Evolutionary conservation across 2,113 vertebrate genomes (phyloP).

Genomic region (Hyaena hyaena): DNA sequence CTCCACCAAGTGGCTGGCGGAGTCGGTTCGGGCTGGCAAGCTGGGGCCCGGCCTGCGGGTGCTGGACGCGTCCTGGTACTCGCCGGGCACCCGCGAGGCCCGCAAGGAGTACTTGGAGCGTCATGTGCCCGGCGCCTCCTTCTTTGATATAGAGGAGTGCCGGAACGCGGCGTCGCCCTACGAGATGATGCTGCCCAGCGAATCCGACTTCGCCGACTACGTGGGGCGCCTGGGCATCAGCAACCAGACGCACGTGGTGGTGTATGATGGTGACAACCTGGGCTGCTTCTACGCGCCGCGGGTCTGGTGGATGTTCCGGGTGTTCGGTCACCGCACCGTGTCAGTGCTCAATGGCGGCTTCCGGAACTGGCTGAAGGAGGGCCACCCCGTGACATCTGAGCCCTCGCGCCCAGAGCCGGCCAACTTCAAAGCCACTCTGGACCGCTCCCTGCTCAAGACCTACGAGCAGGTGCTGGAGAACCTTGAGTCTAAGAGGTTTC

Average conservation of each 20-base stretch:
- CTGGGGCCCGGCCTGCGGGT: slow-evolving; percentile 87
- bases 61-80: slow-evolving; percentile 95
- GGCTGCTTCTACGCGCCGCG: slow-evolving; percentile 93
- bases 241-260: slow-evolving; percentile 93
- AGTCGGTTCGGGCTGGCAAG: slow-evolving; percentile 85
- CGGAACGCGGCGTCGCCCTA: slow-evolving; percentile 87
- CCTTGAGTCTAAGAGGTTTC: slow-evolving; percentile 86
- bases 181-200: slow-evolving; percentile 93
- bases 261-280: slow-evolving; percentile 94
- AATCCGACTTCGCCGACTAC: slow-evolving; percentile 89
- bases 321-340: slow-evolving; percentile 92
- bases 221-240: slow-evolving; percentile 91
- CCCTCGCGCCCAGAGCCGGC: slow-evolving; percentile 81
- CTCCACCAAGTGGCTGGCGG: slow-evolving; percentile 90
- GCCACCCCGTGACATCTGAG: slow-evolving; percentile 87
- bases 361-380: slow-evolving; percentile 92
- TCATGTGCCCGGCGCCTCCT: slow-evolving; percentile 93
- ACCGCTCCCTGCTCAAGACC: slow-evolving; percentile 89
- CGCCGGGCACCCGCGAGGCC: slow-evolving; percentile 88
- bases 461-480: slow-evolving; percentile 94
- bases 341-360: slow-evolving; percentile 95
- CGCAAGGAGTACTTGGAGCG: slow-evolving; percentile 89
- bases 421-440: slow-evolving; percentile 87
- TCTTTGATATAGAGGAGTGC: slow-evolving; percentile 96
- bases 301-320: slow-evolving; percentile 98